phyloP scores from a whole-genome alignment of 2,888 invertebrate species.

The Eutolmus rufibarbis region DNA sequence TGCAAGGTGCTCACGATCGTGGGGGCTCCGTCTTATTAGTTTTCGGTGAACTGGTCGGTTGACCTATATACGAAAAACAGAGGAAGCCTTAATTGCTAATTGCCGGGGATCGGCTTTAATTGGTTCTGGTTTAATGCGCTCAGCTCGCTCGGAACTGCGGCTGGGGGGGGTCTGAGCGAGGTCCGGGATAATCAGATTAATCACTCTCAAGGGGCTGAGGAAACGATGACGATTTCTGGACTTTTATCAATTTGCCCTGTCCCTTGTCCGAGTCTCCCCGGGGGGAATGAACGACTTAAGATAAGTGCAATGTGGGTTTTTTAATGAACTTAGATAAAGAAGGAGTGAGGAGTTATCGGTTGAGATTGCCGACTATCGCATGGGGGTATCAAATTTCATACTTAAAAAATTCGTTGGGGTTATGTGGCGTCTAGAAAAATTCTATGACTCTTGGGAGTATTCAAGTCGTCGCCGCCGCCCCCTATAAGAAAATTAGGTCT shows the following conservation, averaged over 20 bases:
- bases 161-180: neutral
- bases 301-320: neutral
- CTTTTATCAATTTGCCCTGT: neutral
- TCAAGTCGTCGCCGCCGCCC: neutral
- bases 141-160: neutral
- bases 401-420: neutral
- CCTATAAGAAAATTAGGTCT: neutral
- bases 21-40: neutral
- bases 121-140: neutral
- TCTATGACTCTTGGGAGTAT: neutral
- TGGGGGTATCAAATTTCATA: neutral
- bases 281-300: neutral
- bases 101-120: neutral
- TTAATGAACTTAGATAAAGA: neutral
- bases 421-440: neutral
- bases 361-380: neutral
- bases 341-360: neutral
- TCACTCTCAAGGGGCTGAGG: neutral
- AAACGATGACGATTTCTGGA: neutral
- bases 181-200: neutral
- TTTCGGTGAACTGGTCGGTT: neutral
- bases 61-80: neutral
- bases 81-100: slow-evolving; percentile 5
- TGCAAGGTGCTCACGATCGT: neutral
- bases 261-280: neutral